Base-by-base conservation (phyloP, 2,888 invertebrate species). In the Conomelus anceps region DNA sequence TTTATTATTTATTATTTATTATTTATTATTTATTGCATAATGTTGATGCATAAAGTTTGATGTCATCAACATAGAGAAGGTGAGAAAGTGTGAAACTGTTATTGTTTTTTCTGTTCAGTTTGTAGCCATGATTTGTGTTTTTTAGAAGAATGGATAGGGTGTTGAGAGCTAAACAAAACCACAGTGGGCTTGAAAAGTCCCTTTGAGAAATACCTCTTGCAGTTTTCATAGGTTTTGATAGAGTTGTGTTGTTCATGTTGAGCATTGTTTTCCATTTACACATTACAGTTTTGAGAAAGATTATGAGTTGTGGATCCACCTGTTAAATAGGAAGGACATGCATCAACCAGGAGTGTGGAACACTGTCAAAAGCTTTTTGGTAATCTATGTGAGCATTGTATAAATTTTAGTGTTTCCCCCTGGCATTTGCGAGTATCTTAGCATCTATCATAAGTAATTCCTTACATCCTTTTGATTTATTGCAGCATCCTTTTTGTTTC, bases 31-130 rank as follows among this genome's bases (percentile, higher is more conserved):
- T n/a, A n/a, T n/a, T n/a, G n/a, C n/a, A n/a, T n/a, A n/a, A n/a
- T n/a, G 26, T 89, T 3, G 29, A 86, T 22, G 90, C 90, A 89
- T 90, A 90, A 13, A 91, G 22, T 84, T 91, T 90, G 17, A 91
- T 22, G 84, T 91, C 91, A 88, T 91, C 91, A 90, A 91, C 90
- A 24, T 91, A 91, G 13, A 91, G 86, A 1, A 90, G 89, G 63
- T 91, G 91, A 13, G 90, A 88, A 34, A 34, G 34, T 7, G 34
- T 34, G 34, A 17, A 34, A n/a, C n/a, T n/a, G 17, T 1, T 34
- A 13, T 34, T 34, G 1, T 34, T 3, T 7, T 34, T 34, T 34
- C 34, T 3, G 90, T 85, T 89, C 87, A 85, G 26, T 23, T 26
- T 63, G 85, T 84, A 88, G 23, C 88, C 90, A 13, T 63, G 20